These are phyloP conservation scores for Rhea pennata DNA, from an alignment of 2,113 vertebrate species.

Conservation along the genomic window DNA sequence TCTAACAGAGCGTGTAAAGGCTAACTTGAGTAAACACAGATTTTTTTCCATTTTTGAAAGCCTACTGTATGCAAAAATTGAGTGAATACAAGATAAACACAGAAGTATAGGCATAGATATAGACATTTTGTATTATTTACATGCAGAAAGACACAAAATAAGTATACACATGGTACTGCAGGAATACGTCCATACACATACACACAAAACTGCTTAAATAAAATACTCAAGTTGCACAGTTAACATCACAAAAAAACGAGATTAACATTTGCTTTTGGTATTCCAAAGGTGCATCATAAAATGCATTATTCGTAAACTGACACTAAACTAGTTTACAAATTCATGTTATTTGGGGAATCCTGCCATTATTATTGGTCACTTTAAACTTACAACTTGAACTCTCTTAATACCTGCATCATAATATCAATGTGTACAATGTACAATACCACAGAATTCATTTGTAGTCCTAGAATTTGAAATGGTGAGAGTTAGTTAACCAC, in stretches of 20 bases:
- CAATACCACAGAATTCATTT: not conserved
- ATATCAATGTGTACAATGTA: not conserved
- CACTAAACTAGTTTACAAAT: not conserved
- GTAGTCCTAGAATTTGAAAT: not conserved
- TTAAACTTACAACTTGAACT: not conserved
- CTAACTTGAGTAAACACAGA: not conserved
- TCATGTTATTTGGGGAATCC: not conserved
- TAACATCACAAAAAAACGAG: not conserved
- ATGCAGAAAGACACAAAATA: not conserved
- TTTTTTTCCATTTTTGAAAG: not conserved
- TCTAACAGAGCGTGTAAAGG: not conserved
- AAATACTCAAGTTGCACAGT: not conserved
- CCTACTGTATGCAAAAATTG: not conserved
- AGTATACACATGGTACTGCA: not conserved
- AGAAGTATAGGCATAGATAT: not conserved
- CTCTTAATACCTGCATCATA: accelerated
- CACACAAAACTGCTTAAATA: not conserved
- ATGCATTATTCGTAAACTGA: not conserved
- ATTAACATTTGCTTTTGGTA: not conserved
- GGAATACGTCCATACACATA: accelerated
- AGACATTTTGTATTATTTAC: not conserved
- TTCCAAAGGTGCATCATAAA: not conserved
- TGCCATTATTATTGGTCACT: not conserved
- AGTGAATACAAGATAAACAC: no score
- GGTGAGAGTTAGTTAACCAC: not conserved